Base-by-base conservation (phyloP, 2,113 vertebrate genomes). In the Fregetta grallaria region DNA sequence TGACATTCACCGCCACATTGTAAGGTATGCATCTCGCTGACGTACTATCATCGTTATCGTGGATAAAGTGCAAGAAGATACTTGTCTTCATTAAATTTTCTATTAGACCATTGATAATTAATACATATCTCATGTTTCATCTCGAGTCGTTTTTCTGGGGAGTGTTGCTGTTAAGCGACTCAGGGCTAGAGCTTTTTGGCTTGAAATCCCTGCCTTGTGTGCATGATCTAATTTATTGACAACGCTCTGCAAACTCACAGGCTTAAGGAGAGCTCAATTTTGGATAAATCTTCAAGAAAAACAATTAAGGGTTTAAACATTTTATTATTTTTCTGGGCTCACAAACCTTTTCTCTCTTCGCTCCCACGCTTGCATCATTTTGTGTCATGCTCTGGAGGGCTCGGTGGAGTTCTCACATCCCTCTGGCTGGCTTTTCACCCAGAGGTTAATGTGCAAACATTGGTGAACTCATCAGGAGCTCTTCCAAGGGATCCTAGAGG, bases 221-320 rank as follows among this genome's bases (percentile, higher is more conserved):
- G 97, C 90, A 97, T 96, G 95, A 97, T 93, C 95, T 97, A 97
- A 96, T 97, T 97, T 97, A 97, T 96, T 97, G 97, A 97, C 95
- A 95, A 52, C 77, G 89, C 91, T 96, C 95, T 73, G 93, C 63
- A 94, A 96, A 77, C 89, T 95, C 81, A 55, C 67, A 74, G 72
- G 78, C 93, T 96, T 93, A 91, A 83, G 74, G 7, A 92, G 75
- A 96, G 84, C 89, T 94, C 80, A 42, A 66, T 90, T 95, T 95
- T 95, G 89, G 95, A 96, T 76, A 96, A 90, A 94, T 63, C 90
- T 94, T 97, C 86, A 97, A 97, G 94, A 89, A 94, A 90, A 97
- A 96, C 96, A 96, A 95, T 97, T 97, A 96, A 96, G 92, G 72
- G 34, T 93, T 93, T 96, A 93, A 97, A 74, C 1, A 2, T 94